Percentiles rank a stretch among this genome's conserved stretches.
phyloP scores from a whole-genome alignment of 2,113 vertebrate genomes.

The Proterorhinus semilunaris region DNA sequence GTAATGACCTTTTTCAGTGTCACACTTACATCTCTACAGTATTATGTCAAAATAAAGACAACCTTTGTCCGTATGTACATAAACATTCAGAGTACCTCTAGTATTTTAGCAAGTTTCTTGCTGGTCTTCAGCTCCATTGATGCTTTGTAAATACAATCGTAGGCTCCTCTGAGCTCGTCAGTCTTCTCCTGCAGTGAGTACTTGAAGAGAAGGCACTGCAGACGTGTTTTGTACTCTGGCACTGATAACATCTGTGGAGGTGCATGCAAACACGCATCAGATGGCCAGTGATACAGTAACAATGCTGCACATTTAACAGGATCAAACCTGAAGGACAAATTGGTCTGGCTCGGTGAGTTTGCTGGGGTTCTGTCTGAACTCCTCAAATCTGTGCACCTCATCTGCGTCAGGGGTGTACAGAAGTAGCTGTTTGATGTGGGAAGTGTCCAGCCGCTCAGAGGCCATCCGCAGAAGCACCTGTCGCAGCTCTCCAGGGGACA shows the following conservation, averaged over 20 bases:
- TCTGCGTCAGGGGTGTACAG: slow-evolving; percentile 91
- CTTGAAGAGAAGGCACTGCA: slow-evolving; percentile 93
- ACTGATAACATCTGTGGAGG: slow-evolving; percentile 76
- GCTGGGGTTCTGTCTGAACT: slow-evolving; percentile 80
- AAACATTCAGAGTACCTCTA: slow-evolving; percentile 81
- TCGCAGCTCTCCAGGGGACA: slow-evolving; percentile 87
- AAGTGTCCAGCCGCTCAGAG: slow-evolving; percentile 85
- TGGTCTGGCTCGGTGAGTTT: slow-evolving; percentile 96
- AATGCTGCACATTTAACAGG: not conserved
- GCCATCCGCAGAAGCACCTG: slow-evolving; percentile 90
- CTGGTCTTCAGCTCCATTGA: slow-evolving; percentile 91
- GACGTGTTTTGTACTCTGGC: slow-evolving; percentile 90
- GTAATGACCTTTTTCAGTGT: not conserved
- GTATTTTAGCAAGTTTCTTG: slow-evolving; percentile 97
- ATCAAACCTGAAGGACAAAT: slow-evolving; percentile 89
- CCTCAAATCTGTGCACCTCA: slow-evolving; percentile 88
- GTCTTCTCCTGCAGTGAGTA: slow-evolving; percentile 93
- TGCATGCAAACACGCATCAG: not conserved
- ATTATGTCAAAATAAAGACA: not conserved
- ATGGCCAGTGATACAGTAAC: not conserved
- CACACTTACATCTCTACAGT: not conserved
- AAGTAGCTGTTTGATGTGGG: slow-evolving; percentile 93
- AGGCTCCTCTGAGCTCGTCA: slow-evolving; percentile 89
- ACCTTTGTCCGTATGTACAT: not conserved
- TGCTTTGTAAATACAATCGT: slow-evolving; percentile 88